Evolutionary conservation across 2,113 vertebrate genomes (phyloP).

Genomic region (Equus przewalskii): DNA sequence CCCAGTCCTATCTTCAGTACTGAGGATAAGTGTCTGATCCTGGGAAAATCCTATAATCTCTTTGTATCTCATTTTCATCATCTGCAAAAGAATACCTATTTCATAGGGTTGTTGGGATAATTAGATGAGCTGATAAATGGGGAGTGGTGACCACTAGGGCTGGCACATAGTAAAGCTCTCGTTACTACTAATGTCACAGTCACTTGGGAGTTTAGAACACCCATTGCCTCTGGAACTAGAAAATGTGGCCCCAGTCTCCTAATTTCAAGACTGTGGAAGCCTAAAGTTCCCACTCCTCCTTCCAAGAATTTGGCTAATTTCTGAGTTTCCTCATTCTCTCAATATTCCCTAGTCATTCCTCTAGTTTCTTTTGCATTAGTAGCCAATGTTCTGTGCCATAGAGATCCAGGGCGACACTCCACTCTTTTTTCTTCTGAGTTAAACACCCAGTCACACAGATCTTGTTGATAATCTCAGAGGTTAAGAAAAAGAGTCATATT

Average conservation of each 20-base stretch:
- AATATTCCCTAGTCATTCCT: background rate
- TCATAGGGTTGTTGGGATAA: background rate
- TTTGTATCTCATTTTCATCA: constrained; percentile 13
- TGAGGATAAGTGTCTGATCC: background rate
- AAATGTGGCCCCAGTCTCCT: background rate
- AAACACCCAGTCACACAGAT: background rate
- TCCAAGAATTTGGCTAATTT: background rate
- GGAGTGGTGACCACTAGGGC: background rate
- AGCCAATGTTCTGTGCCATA: background rate
- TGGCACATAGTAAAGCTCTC: background rate
- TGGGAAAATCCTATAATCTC: background rate
- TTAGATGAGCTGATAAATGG: background rate
- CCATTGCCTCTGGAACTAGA: background rate
- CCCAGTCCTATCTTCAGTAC: background rate
- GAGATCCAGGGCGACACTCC: background rate
- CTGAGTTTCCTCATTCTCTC: background rate
- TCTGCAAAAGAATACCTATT: background rate
- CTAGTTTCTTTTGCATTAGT: background rate
- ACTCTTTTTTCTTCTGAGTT: background rate
- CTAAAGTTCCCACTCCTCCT: background rate
- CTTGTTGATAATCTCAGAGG: background rate
- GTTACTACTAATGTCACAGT: background rate
- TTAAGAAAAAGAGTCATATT: background rate
- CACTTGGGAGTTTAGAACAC: background rate
- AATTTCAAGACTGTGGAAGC: background rate